Evolutionary conservation across 2,888 invertebrate species (phyloP).

Genomic region (Phragmatobia fuliginosa): DNA sequence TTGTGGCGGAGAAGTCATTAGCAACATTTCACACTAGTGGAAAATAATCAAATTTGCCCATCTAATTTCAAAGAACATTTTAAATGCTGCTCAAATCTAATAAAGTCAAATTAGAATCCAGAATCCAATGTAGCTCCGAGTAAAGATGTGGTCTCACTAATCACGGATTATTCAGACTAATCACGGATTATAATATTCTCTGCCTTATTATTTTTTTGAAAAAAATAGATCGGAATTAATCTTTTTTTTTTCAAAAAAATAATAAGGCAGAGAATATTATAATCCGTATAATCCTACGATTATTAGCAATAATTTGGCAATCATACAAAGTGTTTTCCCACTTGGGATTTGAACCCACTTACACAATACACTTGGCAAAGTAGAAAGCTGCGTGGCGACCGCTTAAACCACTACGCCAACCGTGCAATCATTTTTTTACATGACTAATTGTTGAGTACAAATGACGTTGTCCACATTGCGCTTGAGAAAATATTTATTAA

Average conservation of each 20-base stretch:
- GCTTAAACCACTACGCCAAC: too few relatives aligned
- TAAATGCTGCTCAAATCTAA: constrained; percentile 81
- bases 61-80: constrained; percentile 74
- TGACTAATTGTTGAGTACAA: background rate
- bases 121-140: constrained; percentile 71
- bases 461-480: background rate
- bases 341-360: too few relatives aligned
- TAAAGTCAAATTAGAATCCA: constrained; percentile 80
- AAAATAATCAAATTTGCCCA: constrained; percentile 74
- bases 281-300: too few relatives aligned
- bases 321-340: too few relatives aligned
- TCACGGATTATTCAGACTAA: constrained; percentile 24
- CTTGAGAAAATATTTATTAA: background rate
- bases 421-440: too few relatives aligned
- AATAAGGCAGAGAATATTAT: too few relatives aligned
- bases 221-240: too few relatives aligned
- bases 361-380: too few relatives aligned
- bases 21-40: constrained; percentile 60
- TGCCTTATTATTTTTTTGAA: too few relatives aligned
- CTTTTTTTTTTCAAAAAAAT: too few relatives aligned
- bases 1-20: constrained; percentile 59
- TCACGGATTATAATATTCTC: constrained; percentile 14
- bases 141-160: constrained; percentile 40
- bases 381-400: too few relatives aligned
- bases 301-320: too few relatives aligned